Conservation (phyloP, 2,113 vertebrate genomes). For the Ophiodon elongatus region DNA sequence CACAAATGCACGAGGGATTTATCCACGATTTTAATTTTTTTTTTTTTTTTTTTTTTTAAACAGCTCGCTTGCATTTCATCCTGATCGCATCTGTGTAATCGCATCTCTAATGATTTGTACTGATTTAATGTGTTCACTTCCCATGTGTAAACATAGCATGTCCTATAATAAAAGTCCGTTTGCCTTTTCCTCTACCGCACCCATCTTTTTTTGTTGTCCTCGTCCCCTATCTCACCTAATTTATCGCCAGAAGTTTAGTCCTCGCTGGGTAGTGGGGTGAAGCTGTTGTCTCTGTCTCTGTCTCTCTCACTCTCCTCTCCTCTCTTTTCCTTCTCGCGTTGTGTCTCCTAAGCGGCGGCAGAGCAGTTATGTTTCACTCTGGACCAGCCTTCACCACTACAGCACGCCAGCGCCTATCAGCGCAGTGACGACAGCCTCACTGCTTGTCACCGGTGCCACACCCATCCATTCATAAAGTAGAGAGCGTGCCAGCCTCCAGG, state of each 20-base stretch:
- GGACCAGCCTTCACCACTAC: constrained; percentile 59
- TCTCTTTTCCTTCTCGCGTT: constrained; percentile 34
- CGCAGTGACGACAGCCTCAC: constrained; percentile 73
- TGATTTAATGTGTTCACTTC: background rate
- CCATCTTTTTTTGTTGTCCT: constrained; percentile 16
- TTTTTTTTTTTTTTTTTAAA: background rate
- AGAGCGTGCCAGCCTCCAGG: constrained; percentile 42
- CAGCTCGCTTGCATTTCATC: constrained; percentile 20
- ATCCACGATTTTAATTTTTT: background rate
- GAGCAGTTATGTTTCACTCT: constrained; percentile 68
- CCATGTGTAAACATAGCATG: background rate
- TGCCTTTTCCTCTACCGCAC: constrained; percentile 50
- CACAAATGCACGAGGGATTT: constrained; percentile 5
- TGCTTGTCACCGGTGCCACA: constrained; percentile 76
- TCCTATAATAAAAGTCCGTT: constrained; percentile 2
- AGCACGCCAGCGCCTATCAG: constrained; percentile 64
- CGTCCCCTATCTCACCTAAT: constrained; percentile 65
- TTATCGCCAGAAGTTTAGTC: constrained; percentile 70
- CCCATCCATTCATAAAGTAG: constrained; percentile 87
- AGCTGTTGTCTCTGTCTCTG: constrained; percentile 31
- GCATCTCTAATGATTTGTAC: background rate
- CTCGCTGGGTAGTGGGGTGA: constrained; percentile 41
- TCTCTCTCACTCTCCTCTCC: constrained; percentile 25
- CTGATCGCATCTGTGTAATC: constrained; percentile 12
- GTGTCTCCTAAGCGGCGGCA: constrained; percentile 50